Base-by-base conservation (phyloP, 2,113 vertebrate species). In the human (Homo sapiens) region DNA sequence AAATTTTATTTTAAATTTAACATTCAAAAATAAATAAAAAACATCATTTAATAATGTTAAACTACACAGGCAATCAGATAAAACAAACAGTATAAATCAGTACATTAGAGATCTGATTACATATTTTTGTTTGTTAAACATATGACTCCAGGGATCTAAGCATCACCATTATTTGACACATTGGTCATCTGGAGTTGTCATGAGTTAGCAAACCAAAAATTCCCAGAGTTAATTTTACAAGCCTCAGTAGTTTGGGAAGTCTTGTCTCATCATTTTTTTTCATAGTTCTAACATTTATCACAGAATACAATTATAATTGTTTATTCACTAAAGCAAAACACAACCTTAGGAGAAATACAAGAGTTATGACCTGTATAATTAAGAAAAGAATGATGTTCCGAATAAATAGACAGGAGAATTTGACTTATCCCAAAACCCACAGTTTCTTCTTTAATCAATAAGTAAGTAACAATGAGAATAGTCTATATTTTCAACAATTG, bases 131-230 rank as follows among this genome's bases (percentile, higher is more conserved):
- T 96, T 93, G 68, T 79, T 96, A 80, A 92, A 72, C 81, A 66
- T 81, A 48, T 55, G 78, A 59, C 80, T 79, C 59, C 4, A 23
- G 73, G 30, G 91, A 95, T 57, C 17, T 55, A 80, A 27, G 48
- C 80, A 84, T 94, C 50, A 84, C 35, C 14, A 72, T 95, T 76
- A 75, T 95, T 96, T 96, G 86, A 96, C 50, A 80, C 22, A 61
- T 87, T 94, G 61, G 64, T 95, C 64, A 89, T 95, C 68, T 93
- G 32, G 27, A 87, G 7, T 83, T 94, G 32, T 95, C 68, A 88
- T 30, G 22, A 95, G 6, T 96, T 90, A 96, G 72, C 27, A 96
- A 90, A 89, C 57, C 32, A 89, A 88, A 95, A 96, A 95, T 89
- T 90, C 61, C 79, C 73, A 61, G 35, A 75, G 40, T 96, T 70